Evolutionary conservation across 2,797 vertebrate genomes (phyloP).

Genomic region (Streptopelia turtur): DNA sequence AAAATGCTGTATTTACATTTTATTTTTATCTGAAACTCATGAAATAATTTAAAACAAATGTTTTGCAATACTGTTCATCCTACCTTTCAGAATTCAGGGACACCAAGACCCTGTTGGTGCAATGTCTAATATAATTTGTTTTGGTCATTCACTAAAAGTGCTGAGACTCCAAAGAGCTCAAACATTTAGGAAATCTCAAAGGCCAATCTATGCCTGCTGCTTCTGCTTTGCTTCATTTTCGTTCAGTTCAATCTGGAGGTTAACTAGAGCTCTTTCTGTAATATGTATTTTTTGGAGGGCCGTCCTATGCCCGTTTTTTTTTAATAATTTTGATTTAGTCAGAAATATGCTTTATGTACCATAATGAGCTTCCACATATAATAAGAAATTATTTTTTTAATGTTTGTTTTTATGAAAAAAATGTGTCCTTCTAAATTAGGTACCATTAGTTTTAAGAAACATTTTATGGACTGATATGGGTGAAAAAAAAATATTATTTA

Average conservation of each 20-base stretch:
- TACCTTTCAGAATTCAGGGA: background rate
- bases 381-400: slow-evolving; percentile 21
- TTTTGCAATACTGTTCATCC: background rate
- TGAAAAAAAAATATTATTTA: background rate
- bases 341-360: background rate
- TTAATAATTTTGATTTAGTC: background rate
- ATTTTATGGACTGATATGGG: accelerated
- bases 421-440: slow-evolving; percentile 37
- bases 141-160: background rate
- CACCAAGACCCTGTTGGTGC: background rate
- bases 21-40: background rate
- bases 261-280: background rate
- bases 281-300: background rate
- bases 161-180: background rate
- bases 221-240: background rate
- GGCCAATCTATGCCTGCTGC: background rate
- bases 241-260: background rate
- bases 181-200: background rate
- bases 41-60: background rate
- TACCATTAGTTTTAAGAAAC: background rate
- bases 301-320: background rate
- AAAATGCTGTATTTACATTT: background rate
- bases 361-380: background rate
- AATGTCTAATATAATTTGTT: background rate
- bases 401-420: slow-evolving; percentile 46